Evolutionary conservation across 2,888 invertebrate genomes (phyloP), one percentile per base, ranked within the genome.

Genomic region (Lathronympha strigana): DNA sequence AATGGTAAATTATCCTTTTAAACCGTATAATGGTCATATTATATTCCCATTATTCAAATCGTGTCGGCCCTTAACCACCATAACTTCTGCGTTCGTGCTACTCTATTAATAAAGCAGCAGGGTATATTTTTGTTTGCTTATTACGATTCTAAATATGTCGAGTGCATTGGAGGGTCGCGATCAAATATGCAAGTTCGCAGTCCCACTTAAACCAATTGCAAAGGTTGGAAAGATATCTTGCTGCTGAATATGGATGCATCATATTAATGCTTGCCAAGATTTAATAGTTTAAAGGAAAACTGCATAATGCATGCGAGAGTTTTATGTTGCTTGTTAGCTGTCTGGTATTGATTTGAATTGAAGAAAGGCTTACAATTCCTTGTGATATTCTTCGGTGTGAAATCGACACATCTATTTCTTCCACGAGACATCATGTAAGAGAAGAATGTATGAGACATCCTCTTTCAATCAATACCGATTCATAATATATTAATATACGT

Each of bases 151-250:
- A 53, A 54, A 21, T 53, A 60, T 40, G 43, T 43, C 17, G 47
- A 43, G 21, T 40, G 60, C 64, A 62, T 25, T 31, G 51, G 47
- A 61, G 61, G 58, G 47, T 38, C 54, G 72, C 71, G 72, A 83
- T 83, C 77, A 84, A 83, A 81, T 81, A 83, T 84, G 83, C 82
- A 84, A 76, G 74, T 81, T 75, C 71, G 75, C 73, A 75, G 78
- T 76, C 21, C 80, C 84, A 84, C 83, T 84, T 82, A 81, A 72
- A 77, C 68, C 80, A 81, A 83, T 84, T 83, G 82, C 77, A 73
- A 80, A 79, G 76, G 73, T 76, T 76, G 19, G 43, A 62, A 62
- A 25, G 62, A 43, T 47, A 36, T 47, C 47, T 21, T 11, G 19
- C 45, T 40, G 9, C 54, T 66, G 53, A 66, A 66, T 66, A 66